A percentile compares a stretch with the other conserved stretches of the same genome.
phyloP scores from a whole-genome alignment of 2,113 vertebrate species.

The Cathartes aura region DNA sequence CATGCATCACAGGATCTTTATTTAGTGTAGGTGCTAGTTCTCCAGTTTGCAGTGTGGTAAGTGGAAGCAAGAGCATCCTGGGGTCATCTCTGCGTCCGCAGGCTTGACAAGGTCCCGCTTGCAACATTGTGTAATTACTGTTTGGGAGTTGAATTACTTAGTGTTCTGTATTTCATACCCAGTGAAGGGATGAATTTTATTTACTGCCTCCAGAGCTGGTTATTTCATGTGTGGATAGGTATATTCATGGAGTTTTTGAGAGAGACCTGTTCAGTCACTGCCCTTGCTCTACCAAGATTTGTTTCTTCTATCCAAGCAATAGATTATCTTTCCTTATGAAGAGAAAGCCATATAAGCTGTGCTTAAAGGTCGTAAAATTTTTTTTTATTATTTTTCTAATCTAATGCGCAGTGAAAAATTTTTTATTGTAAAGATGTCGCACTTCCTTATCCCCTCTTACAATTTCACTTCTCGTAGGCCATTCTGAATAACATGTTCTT shows the following conservation, averaged over 20 bases:
- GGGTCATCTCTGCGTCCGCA: background rate
- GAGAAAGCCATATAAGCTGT: background rate
- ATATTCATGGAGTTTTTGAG: background rate
- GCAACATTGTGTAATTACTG: background rate
- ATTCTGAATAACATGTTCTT: background rate
- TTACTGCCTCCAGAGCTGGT: background rate
- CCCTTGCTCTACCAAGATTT: background rate
- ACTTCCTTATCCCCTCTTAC: background rate
- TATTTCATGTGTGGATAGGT: background rate
- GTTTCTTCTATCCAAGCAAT: background rate
- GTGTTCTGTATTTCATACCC: background rate
- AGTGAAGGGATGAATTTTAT: background rate
- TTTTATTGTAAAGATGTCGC: background rate
- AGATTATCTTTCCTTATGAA: background rate
- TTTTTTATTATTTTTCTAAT: background rate
- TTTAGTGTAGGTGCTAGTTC: background rate
- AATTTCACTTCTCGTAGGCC: background rate
- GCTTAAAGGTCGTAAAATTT: background rate
- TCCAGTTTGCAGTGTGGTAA: background rate
- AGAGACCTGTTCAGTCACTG: background rate
- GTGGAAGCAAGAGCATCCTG: background rate
- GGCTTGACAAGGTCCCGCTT: background rate
- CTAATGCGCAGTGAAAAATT: background rate
- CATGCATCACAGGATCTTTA: background rate
- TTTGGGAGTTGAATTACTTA: background rate